Percentiles rank a stretch among this genome's conserved stretches.
phyloP scores from a whole-genome alignment of 2,797 vertebrate species.

The Austrolebias charrua region DNA sequence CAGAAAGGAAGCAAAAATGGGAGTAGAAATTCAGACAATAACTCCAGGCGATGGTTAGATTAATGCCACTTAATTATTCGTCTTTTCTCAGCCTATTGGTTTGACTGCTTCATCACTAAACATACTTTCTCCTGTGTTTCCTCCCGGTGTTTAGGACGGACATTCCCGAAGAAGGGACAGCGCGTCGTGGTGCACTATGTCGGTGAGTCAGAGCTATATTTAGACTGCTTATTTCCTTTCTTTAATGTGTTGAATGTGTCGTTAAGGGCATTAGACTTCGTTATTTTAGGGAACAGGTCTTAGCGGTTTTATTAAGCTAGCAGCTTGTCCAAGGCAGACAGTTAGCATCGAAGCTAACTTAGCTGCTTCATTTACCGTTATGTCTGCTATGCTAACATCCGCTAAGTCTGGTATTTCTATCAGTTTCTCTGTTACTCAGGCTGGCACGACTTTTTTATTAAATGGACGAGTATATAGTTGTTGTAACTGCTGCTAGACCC shows the following conservation, averaged over 20 bases:
- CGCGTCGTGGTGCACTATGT: conserved; percentile 91
- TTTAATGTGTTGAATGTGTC: background rate
- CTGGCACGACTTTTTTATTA: background rate
- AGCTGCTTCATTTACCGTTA: background rate
- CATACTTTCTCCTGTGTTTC: conserved; percentile 13
- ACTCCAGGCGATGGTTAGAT: conserved; percentile 86
- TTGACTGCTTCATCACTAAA: background rate
- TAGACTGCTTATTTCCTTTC: background rate
- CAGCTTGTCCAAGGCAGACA: background rate
- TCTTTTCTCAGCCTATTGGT: fast-evolving
- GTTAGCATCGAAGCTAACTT: conserved; percentile 46
- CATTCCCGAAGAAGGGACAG: conserved; percentile 91
- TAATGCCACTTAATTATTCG: background rate
- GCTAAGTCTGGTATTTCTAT: background rate
- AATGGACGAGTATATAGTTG: fast-evolving
- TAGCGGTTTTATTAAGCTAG: background rate
- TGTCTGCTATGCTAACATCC: background rate
- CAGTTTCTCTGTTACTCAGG: fast-evolving
- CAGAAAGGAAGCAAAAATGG: conserved; percentile 77
- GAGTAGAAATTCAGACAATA: conserved; percentile 88
- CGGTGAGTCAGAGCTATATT: conserved; percentile 77
- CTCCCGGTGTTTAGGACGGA: conserved; percentile 77
- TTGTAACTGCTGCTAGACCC: conserved; percentile 3
- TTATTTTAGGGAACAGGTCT: background rate
- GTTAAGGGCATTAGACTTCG: background rate